These are phyloP conservation scores for Clarias pachynema DNA, from an alignment of 2,797 vertebrate genomes.

Conservation along the genomic window DNA sequence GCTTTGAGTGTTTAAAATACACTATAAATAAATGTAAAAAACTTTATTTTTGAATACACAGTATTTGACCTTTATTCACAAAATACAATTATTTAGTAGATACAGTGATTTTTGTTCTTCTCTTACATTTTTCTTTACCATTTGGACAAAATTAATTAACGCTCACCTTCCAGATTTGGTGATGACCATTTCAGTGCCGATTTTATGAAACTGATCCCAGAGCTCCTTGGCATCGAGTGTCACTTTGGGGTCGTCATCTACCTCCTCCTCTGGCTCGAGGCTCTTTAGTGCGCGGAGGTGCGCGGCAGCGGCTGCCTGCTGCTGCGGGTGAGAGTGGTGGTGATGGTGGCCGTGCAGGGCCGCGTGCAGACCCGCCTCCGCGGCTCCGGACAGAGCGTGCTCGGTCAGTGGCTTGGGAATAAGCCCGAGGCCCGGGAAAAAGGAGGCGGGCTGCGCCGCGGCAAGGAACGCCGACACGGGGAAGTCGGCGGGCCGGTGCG, in stretches of 20 bases:
- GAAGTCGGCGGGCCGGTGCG: conserved; percentile 85
- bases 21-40: neutral
- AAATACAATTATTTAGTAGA: neutral
- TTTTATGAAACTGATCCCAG: conserved; percentile 96
- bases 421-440: conserved; percentile 79
- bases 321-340: conserved; percentile 40
- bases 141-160: neutral
- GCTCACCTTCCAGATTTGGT: conserved; percentile 97
- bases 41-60: neutral
- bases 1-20: neutral
- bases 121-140: neutral
- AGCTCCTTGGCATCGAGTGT: conserved; percentile 90
- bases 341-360: conserved; percentile 78
- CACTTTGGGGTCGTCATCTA: conserved; percentile 92
- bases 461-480: conserved; percentile 82
- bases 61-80: neutral
- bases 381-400: conserved; percentile 76
- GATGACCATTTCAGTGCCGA: conserved; percentile 98
- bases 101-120: neutral
- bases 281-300: conserved; percentile 81
- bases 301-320: conserved; percentile 59
- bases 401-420: conserved; percentile 75
- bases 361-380: conserved; percentile 81
- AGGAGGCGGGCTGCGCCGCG: conserved; percentile 78
- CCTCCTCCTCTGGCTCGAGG: conserved; percentile 81